Base-by-base conservation (phyloP, 2,888 invertebrate genomes). In the Zygaena filipendulae region DNA sequence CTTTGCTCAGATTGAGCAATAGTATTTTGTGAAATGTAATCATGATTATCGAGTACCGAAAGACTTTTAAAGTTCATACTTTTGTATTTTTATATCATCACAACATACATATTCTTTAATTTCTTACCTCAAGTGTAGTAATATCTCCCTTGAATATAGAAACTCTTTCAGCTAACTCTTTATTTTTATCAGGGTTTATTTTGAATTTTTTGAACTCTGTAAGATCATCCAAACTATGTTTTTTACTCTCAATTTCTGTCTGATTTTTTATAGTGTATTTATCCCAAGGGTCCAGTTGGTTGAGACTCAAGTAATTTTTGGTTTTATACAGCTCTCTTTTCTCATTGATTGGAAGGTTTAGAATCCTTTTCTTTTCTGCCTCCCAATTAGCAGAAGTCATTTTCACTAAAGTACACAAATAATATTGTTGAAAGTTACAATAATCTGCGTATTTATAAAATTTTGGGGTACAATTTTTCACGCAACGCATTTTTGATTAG, bases 131-230 rank as follows among this genome's bases (percentile, higher is more conserved):
- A 23, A 96, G 69, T 27, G 82, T 81, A 0, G 94, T 95, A 12
- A 96, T 94, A 55, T 95, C 93, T 2, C 93, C 94, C 52, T 70
- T 72, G 74, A 84, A 91, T 33, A 88, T 62, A 4, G 86, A 85
- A 23, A 90, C 75, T 56, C 84, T 87, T n/a, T 82, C 63, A 3
- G 77, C 63, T n/a, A 88, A 45, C 1, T 44, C 40, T 16, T 53
- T 53, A 47, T 84, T 82, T 37, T 62, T 56, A 1, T 52, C 39
- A 0, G 42, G 23, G 38, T 83, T 51, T 14, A 77, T 43, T 29
- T 49, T 48, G 22, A 59, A 48, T 33, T 68, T 66, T 9, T 56
- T 48, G 13, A 67, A 66, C 36, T 71, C 60, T 1, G 39, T 52
- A 0, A 63, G 24, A 30, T 79, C 79, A 30, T 74, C 70, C n/a